These are phyloP conservation scores for Drosophila yakuba DNA, from an alignment of 1,140 invertebrate genomes.

Conservation along the genomic window DNA sequence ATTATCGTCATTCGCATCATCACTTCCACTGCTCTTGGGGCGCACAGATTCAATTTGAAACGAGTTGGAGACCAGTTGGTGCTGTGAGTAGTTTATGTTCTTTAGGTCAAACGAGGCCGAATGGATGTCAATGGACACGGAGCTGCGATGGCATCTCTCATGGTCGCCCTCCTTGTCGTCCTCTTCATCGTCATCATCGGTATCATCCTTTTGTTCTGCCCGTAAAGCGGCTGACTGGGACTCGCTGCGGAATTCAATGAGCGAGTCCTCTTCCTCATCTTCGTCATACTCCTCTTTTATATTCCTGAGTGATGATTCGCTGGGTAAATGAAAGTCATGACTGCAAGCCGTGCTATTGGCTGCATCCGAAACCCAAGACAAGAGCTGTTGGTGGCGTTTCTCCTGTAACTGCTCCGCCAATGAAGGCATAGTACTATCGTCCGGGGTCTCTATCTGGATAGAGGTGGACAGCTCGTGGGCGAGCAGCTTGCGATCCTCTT, in stretches of 20 bases:
- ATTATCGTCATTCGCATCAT: slow-evolving; percentile 29
- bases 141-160: slow-evolving; percentile 32
- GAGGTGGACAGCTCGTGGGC: slow-evolving; percentile 84
- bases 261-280: slow-evolving; percentile 77
- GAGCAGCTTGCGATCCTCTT: slow-evolving; percentile 89
- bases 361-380: slow-evolving; percentile 78
- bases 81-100: slow-evolving; percentile 73
- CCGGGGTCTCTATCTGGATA: slow-evolving; percentile 81
- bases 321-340: slow-evolving; percentile 31
- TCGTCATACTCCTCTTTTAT: slow-evolving; percentile 48
- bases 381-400: slow-evolving; percentile 62
- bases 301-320: slow-evolving; percentile 32
- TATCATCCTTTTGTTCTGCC: slow-evolving; percentile 20
- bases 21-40: slow-evolving; percentile 45
- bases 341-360: slow-evolving; percentile 66
- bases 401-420: slow-evolving; percentile 49
- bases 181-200: slow-evolving; percentile 11
- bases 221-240: slow-evolving; percentile 72
- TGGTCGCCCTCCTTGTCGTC: slow-evolving; percentile 17
- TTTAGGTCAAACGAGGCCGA: slow-evolving; percentile 74
- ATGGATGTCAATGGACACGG: slow-evolving; percentile 78
- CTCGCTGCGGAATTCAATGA: slow-evolving; percentile 78
- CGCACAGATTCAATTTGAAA: slow-evolving; percentile 84
- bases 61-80: slow-evolving; percentile 75
- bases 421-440: slow-evolving; percentile 72